Base-by-base conservation (phyloP, 2,797 vertebrate genomes). In the Pangasius krempfi region DNA sequence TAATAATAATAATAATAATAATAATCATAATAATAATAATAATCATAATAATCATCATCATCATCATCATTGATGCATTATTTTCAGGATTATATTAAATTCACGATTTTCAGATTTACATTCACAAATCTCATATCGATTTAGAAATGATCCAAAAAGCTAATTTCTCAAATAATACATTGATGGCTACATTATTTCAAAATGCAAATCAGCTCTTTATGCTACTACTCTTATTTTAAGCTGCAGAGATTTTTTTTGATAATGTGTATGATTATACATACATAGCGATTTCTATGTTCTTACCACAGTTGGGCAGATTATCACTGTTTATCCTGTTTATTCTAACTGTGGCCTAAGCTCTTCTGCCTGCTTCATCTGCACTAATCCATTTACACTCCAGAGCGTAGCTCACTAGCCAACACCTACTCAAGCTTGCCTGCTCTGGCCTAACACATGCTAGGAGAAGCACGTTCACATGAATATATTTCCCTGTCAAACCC, bases 301-400 rank as follows among this genome's bases (percentile, higher is more conserved):
- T 90, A 90, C 87, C 87, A 84, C 85, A 82, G 84, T 79, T 89
- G 88, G 84, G 22, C 84, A 89, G 84, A 89, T 89, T 83, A 85
- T 84, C 83, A 85, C 88, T 93, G 91, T 93, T 94, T 91, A 93
- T 94, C 91, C 91, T 87, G 91, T 93, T 94, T 93, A 90, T 94
- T 94, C 90, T 76, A 88, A 90, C 91, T 92, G 91, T 92, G 92
- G 92, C 89, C 92, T 25, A 16, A 89, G 90, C 92, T 86, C 92
- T 92, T 91, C 90, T 91, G 90, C 88, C 68, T 91, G 85, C 90
- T 93, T 92, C 93, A 95, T 95, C 93, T 94, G 90, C 84, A 92
- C 89, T 94, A 95, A 95, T 95, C 94, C 94, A 93, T 93, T 95
- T 95, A 94, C 81, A 84, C 88, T 86, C 84, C 86, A 89, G 87